Base-by-base conservation (phyloP, 1,140 invertebrate genomes). In the Adelges cooleyi region DNA sequence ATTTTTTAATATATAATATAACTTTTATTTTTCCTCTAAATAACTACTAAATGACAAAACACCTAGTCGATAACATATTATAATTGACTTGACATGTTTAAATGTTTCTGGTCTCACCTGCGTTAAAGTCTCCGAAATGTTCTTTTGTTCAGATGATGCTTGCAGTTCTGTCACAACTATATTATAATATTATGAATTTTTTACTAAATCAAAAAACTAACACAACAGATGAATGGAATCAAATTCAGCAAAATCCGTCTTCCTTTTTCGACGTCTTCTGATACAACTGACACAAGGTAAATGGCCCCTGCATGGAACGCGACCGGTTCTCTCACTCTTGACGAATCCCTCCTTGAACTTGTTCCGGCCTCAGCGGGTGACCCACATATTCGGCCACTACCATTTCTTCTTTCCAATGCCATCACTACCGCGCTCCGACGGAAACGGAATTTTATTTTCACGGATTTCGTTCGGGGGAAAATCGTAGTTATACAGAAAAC, bases 271-370 rank as follows among this genome's bases (percentile, higher is more conserved):
- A 46, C 25, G 17, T 25, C 20, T 59, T 42, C 54, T 48, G 25
- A 62, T 25, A 42, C 56, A 42, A 62, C 56, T 62, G 56, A 62
- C 25, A 10, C 38, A 48, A 62, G 56, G 56, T 62, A 62, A 62
- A 62, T 62, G 56, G 53, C 56, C 56, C 56, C 56, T 62, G 42
- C n/a, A 33, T 20, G 15, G 56, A 48, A 18, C 33, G 23, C 56
- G 22, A 62, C 56, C 56, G 25, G 56, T 62, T 46, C 25, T 62
- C 10, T 44, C 56, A 22, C 44, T 33, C 56, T 33, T 42, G 42
- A 25, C 56, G 29, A 29, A 48, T 62, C 56, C 56, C 56, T 62
- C 56, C 56, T 62, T 62, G 56, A 62, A 62, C 56, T 62, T 62
- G 56, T 62, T 62, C 56, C 56, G 56, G 56, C 42, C 25, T 27